Evolutionary conservation across 2,113 vertebrate genomes (phyloP).

Genomic region (Callopanchax toddi): DNA sequence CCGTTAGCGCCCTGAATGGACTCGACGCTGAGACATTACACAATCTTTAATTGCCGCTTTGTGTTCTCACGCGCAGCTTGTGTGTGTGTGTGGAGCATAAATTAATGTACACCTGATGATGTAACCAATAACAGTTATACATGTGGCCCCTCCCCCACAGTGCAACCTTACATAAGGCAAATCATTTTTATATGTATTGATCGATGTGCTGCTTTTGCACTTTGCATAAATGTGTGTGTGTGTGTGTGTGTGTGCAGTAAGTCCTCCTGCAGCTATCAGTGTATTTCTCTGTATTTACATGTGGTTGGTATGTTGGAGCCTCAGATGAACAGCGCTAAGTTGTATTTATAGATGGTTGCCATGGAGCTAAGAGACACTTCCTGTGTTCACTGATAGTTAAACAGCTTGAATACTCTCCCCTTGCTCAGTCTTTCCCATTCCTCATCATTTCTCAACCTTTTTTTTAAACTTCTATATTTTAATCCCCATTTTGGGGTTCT

Average conservation of each 20-base stretch:
- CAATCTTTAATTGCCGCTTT: conserved; percentile 23
- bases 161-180: conserved; percentile 56
- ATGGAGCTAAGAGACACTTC: conserved; percentile 61
- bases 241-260: conserved; percentile 22
- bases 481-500: too few relatives aligned
- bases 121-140: conserved; percentile 47
- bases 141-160: conserved; percentile 47
- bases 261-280: conserved; percentile 23
- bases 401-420: conserved; percentile 20
- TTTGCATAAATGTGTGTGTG: conserved; percentile 48
- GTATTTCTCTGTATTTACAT: conserved; percentile 59
- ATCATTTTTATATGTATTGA: conserved; percentile 53
- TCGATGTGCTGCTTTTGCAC: conserved; percentile 58
- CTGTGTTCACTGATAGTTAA: conserved; percentile 53
- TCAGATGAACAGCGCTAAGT: conserved; percentile 29
- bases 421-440: not conserved
- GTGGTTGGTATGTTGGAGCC: conserved; percentile 46
- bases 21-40: conserved; percentile 23
- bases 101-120: conserved; percentile 42
- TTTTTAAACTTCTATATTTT: not conserved
- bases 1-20: conserved; percentile 34
- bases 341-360: conserved; percentile 64
- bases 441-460: not conserved
- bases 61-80: conserved; percentile 7
- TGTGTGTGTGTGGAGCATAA: conserved; percentile 24